Evolutionary conservation across 2,888 invertebrate genomes (phyloP), one percentile per base, ranked within the genome.

Genomic region (Ophioninae sp.): DNA sequence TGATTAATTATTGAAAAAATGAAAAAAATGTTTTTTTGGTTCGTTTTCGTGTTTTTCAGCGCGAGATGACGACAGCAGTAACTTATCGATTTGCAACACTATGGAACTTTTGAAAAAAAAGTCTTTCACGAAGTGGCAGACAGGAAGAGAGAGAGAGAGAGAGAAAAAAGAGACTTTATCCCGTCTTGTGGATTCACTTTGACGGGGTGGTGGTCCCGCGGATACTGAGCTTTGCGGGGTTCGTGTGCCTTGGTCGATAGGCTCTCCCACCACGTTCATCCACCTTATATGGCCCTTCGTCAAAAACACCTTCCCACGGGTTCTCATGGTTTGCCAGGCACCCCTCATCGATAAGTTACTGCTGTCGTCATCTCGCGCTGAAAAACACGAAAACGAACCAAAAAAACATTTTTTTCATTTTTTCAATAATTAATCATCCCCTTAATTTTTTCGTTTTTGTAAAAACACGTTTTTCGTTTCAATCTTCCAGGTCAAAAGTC

Each of bases 161-260:
- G n/a, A n/a, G n/a, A n/a, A 22, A 63, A 58, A 8, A 22, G 77
- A 77, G 71, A 78, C 78, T 63, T 59, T 79, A 59, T 79, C 79
- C 82, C 85, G 82, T 81, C 78, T 83, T 74, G 83, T 79, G 82
- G 79, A 61, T 44, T 83, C 86, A 85, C 88, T 87, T 85, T 79
- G 86, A 90, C 91, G 89, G 92, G 90, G 90, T 91, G 91, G 88
- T 91, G 90, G 91, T 91, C 90, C 91, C 91, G 90, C 91, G 90
- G 88, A 89, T 88, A 92, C 91, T 91, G 92, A 91, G 90, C 88
- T 86, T 88, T 87, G 85, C 85, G 89, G 88, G 89, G 88, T 89
- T 87, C 87, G 44, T 77, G 87, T 85, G 86, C 85, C 85, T 88
- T 88, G 91, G 89, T 92, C 92, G 91, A 92, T 92, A 92, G 90